Base-by-base conservation (phyloP, 2,888 invertebrate species). In the Trissonchulus latispiculum region DNA sequence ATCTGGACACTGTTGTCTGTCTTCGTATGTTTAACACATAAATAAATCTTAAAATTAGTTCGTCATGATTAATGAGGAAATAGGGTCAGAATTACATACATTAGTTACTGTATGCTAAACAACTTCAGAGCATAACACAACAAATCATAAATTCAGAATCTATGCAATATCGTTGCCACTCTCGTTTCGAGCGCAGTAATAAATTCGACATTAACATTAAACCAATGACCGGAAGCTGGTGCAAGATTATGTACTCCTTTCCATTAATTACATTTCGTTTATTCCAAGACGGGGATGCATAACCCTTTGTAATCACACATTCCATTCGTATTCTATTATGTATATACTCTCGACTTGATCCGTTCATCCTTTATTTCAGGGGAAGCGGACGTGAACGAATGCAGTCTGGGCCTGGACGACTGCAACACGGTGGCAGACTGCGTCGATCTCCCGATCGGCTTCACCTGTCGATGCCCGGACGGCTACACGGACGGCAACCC, bases 371-470 rank as follows among this genome's bases (percentile, higher is more conserved):
- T 31, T 64, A 33, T 68, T 68, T 68, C 69, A 68, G 69, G 36
- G 23, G 35, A 35, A 2, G 37, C 31, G 2, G 82, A 82, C 74
- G 79, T 83, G 8, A 79, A 82, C 74, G 82, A 81, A 72, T 82
- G 82, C 74, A 79, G 79, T 15, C 78, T 82, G 3, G 82, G 81
- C 32, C 75, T 83, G 68, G 80, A 80, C 68, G 81, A 82, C 74
- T 82, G 82, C 75, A 80, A 80, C 1, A 79, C 77, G 2, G 80
- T 82, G 29, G 82, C 82, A 33, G 77, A 78, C 28, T 82, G 82
- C 75, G 79, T 78, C 59, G 81, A 82, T 70, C 75, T 78, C 36
- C 77, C 77, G 1, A 74, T 79, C 68, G 81, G 82, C 33, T 82
- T 83, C 76, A 76, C 77, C 1, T 82, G 82, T 73, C 72, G 75